Evolutionary conservation across 30 jellyfish, hydroid and myxozoan genomes (phyloP), one percentile per base, ranked within the genome.

Genomic region (Nemopilema nomurai): DNA sequence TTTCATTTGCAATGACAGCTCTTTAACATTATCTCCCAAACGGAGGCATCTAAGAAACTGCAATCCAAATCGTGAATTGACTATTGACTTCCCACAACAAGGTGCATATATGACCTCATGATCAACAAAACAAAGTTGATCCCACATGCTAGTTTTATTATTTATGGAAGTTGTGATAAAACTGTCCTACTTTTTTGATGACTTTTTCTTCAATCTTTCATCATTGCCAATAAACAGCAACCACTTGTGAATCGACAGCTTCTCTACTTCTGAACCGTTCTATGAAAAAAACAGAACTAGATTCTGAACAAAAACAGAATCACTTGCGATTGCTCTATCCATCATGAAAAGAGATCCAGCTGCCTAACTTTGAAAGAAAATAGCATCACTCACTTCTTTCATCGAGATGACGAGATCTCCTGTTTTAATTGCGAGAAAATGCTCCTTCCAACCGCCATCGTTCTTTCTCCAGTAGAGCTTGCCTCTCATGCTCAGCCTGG

Each of bases 391-490:
- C 21, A 87, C 96, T 87, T 87, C 87, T 51, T 87, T 87, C 19
- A n/a, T 28, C 21, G 70, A 83, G 17, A 93, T 91, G 19, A 69
- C 53, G 9, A 88, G 51, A 33, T 88, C 86, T 22, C 98, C 97
- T 28, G 92, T 82, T 67, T 76, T 79, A 0, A 88, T 84, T 24
- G 41, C 80, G 30, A 93, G 24, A 67, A 76, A 88, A 30, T 78
- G 66, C 67, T 92, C 88, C 81, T 87, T 92, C 98, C 98, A 92
- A 16, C 89, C 57, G 30, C 95, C 71, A 18, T 86, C 96, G 68
- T 88, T 71, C 69, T 83, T 93, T 31, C 82, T 31, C 69, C 67
- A 67, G 63, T 93, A 87, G 0, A 93, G 88, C 57, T 62, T 79
- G 24, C 98, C 98, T 19, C 81, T 21, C 50, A 92, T 29, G 41